phyloP scores from a whole-genome alignment of 2,888 invertebrate genomes.

The Caenorhabditis parvicauda region DNA sequence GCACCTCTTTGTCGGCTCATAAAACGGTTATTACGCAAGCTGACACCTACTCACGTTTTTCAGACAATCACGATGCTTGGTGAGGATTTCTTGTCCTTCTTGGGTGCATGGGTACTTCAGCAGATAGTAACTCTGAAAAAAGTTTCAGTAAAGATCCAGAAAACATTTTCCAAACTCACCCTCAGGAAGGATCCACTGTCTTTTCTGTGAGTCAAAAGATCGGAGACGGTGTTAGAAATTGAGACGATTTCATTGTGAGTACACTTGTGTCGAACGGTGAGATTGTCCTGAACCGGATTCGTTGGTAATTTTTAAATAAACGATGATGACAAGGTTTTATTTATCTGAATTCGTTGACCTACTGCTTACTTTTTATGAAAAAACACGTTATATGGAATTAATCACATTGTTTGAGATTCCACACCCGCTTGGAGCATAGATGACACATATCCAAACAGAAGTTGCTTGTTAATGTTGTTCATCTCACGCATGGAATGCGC shows the following conservation, averaged over 20 bases:
- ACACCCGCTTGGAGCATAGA: too few species aligned
- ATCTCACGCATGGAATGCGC: too few species aligned
- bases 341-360: too few species aligned
- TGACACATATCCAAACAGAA: too few species aligned
- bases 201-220: constrained; percentile 58
- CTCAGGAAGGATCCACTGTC: constrained; percentile 59
- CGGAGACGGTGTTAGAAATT: constrained; percentile 43
- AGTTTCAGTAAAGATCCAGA: not conserved
- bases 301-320: not conserved
- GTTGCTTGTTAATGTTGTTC: too few species aligned
- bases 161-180: constrained; percentile 9
- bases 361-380: too few species aligned
- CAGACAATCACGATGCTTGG: constrained; percentile 54
- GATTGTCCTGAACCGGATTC: constrained; percentile 46
- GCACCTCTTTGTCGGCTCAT: not conserved
- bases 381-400: too few species aligned
- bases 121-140: constrained; percentile 55
- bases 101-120: constrained; percentile 59
- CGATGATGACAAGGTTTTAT: too few species aligned
- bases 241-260: constrained; percentile 57
- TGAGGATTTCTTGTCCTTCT: constrained; percentile 57
- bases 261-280: constrained; percentile 54
- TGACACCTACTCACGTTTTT: constrained; percentile 23
- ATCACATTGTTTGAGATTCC: too few species aligned
- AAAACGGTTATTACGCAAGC: not conserved